phyloP scores from a whole-genome alignment of 2,797 vertebrate species.

The Buphagus erythrorhynchus region DNA sequence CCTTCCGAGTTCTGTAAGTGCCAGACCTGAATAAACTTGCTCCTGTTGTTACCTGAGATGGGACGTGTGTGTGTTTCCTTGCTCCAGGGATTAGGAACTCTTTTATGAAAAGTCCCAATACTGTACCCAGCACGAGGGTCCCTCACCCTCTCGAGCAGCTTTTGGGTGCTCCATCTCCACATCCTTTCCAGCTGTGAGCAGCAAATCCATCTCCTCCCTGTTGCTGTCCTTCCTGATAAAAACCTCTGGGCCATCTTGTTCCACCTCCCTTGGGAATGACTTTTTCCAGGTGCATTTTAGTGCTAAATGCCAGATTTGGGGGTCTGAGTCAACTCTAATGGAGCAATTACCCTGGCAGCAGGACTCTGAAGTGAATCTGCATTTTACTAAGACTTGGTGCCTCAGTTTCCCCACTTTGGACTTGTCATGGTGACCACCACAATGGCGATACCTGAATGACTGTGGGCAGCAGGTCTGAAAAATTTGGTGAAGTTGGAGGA shows the following conservation, averaged over 20 bases:
- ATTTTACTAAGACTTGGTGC: background rate
- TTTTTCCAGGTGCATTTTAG: background rate
- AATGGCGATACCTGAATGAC: background rate
- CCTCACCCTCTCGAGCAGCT: background rate
- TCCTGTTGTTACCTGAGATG: slow-evolving; percentile 46
- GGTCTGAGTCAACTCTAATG: background rate
- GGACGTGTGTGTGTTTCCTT: slow-evolving; percentile 52
- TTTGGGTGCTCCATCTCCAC: background rate
- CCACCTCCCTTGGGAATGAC: background rate
- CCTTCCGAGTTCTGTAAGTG: slow-evolving; percentile 46
- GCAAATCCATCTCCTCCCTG: background rate
- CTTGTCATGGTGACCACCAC: background rate
- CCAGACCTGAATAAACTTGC: slow-evolving; percentile 68
- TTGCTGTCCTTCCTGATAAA: background rate
- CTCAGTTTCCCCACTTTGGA: background rate
- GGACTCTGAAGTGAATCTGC: background rate
- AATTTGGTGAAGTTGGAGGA: background rate
- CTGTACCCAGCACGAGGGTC: background rate
- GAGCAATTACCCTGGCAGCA: background rate
- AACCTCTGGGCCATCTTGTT: background rate
- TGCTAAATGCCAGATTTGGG: background rate
- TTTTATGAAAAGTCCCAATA: background rate
- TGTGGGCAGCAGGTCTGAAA: background rate
- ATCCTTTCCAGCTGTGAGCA: background rate
- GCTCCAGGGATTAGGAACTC: background rate